Conservation (phyloP, 1,140 invertebrate species). For the Drosophila kikkawai region DNA sequence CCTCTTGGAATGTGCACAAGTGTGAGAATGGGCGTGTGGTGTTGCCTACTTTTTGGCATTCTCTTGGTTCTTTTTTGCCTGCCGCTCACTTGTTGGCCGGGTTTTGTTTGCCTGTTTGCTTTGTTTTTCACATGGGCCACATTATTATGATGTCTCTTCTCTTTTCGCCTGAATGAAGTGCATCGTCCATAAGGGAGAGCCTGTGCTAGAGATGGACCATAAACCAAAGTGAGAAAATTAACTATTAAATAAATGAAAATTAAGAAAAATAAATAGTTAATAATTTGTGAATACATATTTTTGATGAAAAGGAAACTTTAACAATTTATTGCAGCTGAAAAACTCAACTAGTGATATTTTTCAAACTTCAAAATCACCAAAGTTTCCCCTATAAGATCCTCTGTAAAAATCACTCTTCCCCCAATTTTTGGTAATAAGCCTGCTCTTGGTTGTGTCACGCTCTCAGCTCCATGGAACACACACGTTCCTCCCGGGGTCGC, state of each 20-base stretch:
- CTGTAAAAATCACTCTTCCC: neutral
- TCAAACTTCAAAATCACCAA: neutral
- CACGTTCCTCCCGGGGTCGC: conserved; percentile 34
- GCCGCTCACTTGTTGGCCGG: conserved; percentile 55
- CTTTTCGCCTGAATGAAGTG: conserved; percentile 64
- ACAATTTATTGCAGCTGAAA: neutral
- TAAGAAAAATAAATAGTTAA: neutral
- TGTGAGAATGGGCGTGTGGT: conserved; percentile 17
- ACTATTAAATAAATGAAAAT: neutral
- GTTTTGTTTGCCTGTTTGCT: conserved; percentile 64
- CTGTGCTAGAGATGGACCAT: conserved; percentile 16
- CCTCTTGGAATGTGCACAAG: conserved; percentile 10
- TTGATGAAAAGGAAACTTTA: neutral
- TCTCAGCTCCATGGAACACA: conserved; percentile 8
- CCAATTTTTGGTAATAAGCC: neutral
- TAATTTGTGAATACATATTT: neutral
- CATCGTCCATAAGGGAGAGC: conserved; percentile 48
- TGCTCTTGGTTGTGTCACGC: conserved; percentile 22
- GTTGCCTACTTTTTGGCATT: conserved; percentile 54
- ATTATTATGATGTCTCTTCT: conserved; percentile 67
- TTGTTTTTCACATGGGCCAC: conserved; percentile 67
- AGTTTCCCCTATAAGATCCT: neutral
- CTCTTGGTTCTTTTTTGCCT: conserved; percentile 42
- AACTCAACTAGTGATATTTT: neutral
- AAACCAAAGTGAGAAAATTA: neutral